Base-by-base conservation (phyloP, 35 echinoderm and acorn worm genomes). In the Apostichopus japonicus region DNA sequence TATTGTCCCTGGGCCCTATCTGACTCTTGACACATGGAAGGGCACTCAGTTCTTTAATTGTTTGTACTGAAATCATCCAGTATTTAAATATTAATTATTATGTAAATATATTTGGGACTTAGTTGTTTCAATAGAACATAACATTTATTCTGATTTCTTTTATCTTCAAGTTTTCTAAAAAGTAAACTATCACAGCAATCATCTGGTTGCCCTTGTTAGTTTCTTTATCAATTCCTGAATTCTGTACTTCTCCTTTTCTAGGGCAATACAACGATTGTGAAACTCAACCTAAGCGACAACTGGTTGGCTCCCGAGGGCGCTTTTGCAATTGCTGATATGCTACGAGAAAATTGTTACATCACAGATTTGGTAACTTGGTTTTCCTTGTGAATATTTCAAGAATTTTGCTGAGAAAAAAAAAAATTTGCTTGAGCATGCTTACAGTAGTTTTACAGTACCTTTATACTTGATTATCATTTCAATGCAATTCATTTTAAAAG, bases 321-420 rank as follows among this genome's bases (percentile, higher is more conserved):
- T 5, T 23, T 94, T 24, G 94, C 96, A 76, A 93, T 98, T 63
- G 92, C 94, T 77, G 96, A 98, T 54, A 98, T 98, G 96, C 91
- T 98, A 56, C 94, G 93, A 94, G 96, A 98, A 94, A 98, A 98
- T 75, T 98, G 96, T 75, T 98, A 98, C 90, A 95, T 98, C 14
- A 93, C 94, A 83, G 96, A 98, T 25, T 81, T 98, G 93, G 96
- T 98, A 88, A 92, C 33, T 44, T 44, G 96, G 93, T 24, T 71
- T 10, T 23, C 17, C 15, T n/a, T 14, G 15, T 75, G 71, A 75
- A 75, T 75, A n/a, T 75, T 19, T 1, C 17, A 75, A 19, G 7
- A 73, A 73, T 7, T 75, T 75, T 75, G 16, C 33, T 44, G 33
- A 44, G 33, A 44, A 44, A 33, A 33, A 25, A 33, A 33, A 1